Evolutionary conservation across 2,113 vertebrate species (phyloP).

Genomic region (Poeciliopsis retropinna): DNA sequence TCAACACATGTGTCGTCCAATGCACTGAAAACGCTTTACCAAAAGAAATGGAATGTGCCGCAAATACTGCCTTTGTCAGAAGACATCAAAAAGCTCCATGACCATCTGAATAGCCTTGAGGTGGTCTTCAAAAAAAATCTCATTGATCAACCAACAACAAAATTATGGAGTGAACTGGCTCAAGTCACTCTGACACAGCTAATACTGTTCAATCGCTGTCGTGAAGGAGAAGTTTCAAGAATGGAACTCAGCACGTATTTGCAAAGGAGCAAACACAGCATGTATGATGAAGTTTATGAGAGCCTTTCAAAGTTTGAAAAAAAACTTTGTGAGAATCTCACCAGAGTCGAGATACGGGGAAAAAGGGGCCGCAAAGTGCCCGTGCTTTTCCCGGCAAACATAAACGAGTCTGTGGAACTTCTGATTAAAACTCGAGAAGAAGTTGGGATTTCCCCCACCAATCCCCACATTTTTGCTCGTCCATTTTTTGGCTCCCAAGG

Average conservation of each 20-base stretch:
- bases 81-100: too few species aligned
- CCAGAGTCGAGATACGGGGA: not conserved
- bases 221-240: too few species aligned
- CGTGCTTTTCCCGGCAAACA: not conserved
- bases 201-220: too few species aligned
- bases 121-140: too few species aligned
- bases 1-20: not conserved
- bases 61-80: too few species aligned
- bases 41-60: not conserved
- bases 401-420: slow-evolving; percentile 7
- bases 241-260: not conserved
- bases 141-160: too few species aligned
- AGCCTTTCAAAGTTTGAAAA: not conserved
- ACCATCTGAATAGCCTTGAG: too few species aligned
- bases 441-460: slow-evolving; percentile 3
- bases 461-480: slow-evolving; percentile 9
- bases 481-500: not conserved
- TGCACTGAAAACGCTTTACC: not conserved
- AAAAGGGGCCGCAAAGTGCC: slow-evolving; percentile 8
- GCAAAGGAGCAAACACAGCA: not conserved
- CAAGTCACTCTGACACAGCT: too few species aligned
- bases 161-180: too few species aligned
- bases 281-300: not conserved
- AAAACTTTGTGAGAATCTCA: not conserved
- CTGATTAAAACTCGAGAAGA: slow-evolving; percentile 3